These are phyloP conservation scores for Andrena cerasifolii DNA, from an alignment of 1,140 invertebrate species.

Conservation along the genomic window DNA sequence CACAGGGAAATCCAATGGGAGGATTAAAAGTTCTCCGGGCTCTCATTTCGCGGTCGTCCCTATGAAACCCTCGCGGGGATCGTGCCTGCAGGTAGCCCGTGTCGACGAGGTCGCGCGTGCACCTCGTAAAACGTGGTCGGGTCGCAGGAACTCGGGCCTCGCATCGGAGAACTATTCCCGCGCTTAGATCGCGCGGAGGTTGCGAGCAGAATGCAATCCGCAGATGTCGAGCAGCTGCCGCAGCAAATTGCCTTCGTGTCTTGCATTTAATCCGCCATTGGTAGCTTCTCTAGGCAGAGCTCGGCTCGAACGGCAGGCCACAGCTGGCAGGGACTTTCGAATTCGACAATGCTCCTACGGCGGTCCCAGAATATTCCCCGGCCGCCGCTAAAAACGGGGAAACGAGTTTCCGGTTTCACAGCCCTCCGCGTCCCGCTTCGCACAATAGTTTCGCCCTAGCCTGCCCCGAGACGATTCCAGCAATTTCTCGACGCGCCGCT, in stretches of 20 bases:
- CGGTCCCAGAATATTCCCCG: background rate
- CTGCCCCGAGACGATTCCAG: background rate
- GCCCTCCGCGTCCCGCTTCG: background rate
- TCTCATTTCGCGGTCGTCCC: no score
- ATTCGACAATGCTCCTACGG: constrained; percentile 37
- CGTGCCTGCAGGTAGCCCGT: background rate
- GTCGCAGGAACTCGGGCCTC: background rate
- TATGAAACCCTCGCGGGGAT: no score
- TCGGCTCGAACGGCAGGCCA: constrained; percentile 25
- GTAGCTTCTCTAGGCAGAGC: constrained; percentile 57
- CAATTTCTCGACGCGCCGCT: background rate
- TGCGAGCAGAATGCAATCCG: constrained; percentile 66
- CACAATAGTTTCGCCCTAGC: background rate
- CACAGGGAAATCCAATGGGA: no score
- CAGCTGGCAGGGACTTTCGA: constrained; percentile 56
- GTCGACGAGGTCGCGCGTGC: constrained; percentile 18
- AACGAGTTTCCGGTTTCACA: constrained; percentile 27
- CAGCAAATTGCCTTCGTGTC: constrained; percentile 63
- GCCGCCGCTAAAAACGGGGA: background rate
- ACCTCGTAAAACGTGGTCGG: background rate
- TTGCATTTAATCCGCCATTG: constrained; percentile 64
- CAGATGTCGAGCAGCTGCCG: constrained; percentile 77
- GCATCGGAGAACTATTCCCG: constrained; percentile 56
- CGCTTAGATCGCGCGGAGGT: constrained; percentile 55
- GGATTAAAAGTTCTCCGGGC: no score